Conservation (phyloP, 2,888 invertebrate genomes). For the Scelioninae gen. 1 region DNA sequence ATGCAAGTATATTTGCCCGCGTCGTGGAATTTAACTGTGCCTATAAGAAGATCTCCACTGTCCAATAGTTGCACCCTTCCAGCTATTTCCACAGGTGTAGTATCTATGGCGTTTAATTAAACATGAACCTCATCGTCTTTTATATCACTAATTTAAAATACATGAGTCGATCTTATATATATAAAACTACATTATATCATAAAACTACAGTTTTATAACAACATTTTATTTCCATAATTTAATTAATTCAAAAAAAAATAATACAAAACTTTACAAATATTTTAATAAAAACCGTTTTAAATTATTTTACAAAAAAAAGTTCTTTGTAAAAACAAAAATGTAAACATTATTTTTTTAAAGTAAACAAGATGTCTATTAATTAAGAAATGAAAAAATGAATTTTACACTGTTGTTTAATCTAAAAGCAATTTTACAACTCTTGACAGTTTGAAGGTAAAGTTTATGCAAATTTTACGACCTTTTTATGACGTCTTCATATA, state of each 20-base stretch:
- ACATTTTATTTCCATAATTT: too few relatives aligned
- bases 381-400: conserved; percentile 8
- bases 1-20: conserved; percentile 95
- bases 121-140: conserved; percentile 4
- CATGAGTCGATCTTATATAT: too few relatives aligned
- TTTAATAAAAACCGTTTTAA: too few relatives aligned
- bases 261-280: too few relatives aligned
- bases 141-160: too few relatives aligned
- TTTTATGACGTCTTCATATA: conserved; percentile 49
- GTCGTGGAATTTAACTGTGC: conserved; percentile 92
- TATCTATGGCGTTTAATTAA: conserved; percentile 84
- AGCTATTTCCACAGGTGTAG: conserved; percentile 87
- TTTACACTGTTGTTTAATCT: conserved; percentile 20
- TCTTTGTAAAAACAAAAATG: too few relatives aligned
- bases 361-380: too few relatives aligned
- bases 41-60: conserved; percentile 94
- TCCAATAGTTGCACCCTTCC: conserved; percentile 94
- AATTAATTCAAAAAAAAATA: too few relatives aligned
- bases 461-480: conserved; percentile 29
- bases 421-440: conserved; percentile 23
- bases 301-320: too few relatives aligned
- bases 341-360: too few relatives aligned
- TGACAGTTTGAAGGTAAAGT: conserved; percentile 39
- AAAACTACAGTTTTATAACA: too few relatives aligned
- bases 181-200: too few relatives aligned